Evolutionary conservation across 2,113 vertebrate species (phyloP).

Genomic region (Picathartes gymnocephalus): DNA sequence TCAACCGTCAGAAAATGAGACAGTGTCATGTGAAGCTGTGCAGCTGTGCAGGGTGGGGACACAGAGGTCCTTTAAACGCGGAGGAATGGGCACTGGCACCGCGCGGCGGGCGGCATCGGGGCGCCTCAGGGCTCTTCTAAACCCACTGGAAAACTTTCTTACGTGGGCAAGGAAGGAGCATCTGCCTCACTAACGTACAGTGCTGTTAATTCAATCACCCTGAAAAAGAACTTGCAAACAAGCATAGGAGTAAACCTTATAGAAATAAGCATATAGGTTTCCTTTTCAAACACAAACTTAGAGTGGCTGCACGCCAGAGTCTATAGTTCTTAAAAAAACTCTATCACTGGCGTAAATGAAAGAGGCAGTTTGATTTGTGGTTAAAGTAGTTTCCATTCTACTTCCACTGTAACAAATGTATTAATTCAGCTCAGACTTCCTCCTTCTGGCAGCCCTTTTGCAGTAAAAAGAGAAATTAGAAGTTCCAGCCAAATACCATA

Average conservation of each 20-base stretch:
- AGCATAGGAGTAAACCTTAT: constrained; percentile 69
- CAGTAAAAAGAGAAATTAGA: constrained; percentile 85
- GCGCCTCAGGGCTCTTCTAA: neutral
- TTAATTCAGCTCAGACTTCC: constrained; percentile 87
- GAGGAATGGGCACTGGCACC: neutral
- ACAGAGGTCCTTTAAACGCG: constrained; percentile 58
- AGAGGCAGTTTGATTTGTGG: constrained; percentile 84
- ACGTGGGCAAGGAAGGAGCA: neutral
- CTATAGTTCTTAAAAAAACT: constrained; percentile 82
- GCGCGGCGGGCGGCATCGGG: rapidly evolving
- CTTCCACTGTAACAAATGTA: constrained; percentile 86
- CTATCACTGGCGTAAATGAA: constrained; percentile 82
- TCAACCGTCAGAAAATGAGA: constrained; percentile 68
- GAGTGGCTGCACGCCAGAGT: constrained; percentile 73
- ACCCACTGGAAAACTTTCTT: neutral
- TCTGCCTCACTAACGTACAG: constrained; percentile 48
- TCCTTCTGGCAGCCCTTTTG: constrained; percentile 79
- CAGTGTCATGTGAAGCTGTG: constrained; percentile 70
- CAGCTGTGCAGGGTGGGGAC: constrained; percentile 73
- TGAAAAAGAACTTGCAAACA: constrained; percentile 66
- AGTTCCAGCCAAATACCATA: constrained; percentile 84
- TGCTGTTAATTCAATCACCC: neutral
- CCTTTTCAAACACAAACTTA: constrained; percentile 76
- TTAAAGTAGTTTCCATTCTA: constrained; percentile 82
- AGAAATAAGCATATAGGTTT: constrained; percentile 76